These are phyloP conservation scores for Lagria hirta DNA, from an alignment of 2,888 invertebrate species.

Conservation along the genomic window DNA sequence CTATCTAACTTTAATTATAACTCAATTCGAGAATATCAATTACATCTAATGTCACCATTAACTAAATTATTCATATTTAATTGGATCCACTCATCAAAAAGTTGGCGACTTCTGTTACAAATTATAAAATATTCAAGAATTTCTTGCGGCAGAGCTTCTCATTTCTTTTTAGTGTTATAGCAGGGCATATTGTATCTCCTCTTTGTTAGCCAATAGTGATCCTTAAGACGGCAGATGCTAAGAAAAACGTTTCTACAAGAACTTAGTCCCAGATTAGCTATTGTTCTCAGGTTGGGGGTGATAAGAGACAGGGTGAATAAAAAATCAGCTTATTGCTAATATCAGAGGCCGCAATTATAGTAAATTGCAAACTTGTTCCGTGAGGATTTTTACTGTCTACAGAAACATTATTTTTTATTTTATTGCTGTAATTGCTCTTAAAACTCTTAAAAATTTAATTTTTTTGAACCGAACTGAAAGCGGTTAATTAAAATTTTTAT, in stretches of 20 bases:
- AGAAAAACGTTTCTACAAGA: constrained; percentile 30
- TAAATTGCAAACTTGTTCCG: constrained; percentile 43
- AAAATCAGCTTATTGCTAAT: constrained; percentile 58
- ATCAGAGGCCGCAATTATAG: constrained; percentile 55
- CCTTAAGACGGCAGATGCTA: constrained; percentile 38
- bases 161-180: constrained; percentile 55
- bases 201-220: constrained; percentile 40
- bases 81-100: constrained; percentile 54
- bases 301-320: constrained; percentile 56
- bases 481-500: too few relatives aligned
- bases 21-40: constrained; percentile 50
- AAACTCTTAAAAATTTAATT: too few relatives aligned
- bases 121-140: constrained; percentile 53
- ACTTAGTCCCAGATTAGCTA: constrained; percentile 50
- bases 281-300: constrained; percentile 52
- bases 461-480: too few relatives aligned
- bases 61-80: constrained; percentile 55
- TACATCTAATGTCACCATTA: constrained; percentile 53
- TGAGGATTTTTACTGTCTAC: constrained; percentile 46
- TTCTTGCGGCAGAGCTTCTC: constrained; percentile 49
- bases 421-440: constrained; percentile 50
- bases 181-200: constrained; percentile 36
- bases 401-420: constrained; percentile 49
- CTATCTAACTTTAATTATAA: constrained; percentile 49
- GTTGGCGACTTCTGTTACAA: constrained; percentile 55